Conservation (phyloP, 1,140 invertebrate species). For the Portunus trituberculatus region DNA sequence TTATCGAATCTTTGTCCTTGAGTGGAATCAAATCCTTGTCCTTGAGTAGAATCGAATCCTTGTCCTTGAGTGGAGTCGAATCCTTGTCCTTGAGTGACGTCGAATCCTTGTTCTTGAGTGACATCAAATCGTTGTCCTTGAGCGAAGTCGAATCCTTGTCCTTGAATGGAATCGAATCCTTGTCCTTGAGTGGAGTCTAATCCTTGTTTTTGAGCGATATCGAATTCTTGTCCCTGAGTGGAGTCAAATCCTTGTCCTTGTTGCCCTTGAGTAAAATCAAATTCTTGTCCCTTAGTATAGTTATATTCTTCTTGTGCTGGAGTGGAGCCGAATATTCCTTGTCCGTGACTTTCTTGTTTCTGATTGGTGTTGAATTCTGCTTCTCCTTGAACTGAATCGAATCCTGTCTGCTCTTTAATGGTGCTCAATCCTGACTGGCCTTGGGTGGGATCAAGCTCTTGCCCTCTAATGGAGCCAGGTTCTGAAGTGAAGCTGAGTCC, state of each 20-base stretch:
- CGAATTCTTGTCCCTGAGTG: neutral
- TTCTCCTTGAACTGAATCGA: neutral
- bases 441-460: neutral
- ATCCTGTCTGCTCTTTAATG: neutral
- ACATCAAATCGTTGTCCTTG: neutral
- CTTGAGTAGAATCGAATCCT: neutral
- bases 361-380: neutral
- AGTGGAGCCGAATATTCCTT: constrained; percentile 10
- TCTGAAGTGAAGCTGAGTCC: neutral
- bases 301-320: neutral
- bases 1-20: neutral
- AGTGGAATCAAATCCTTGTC: neutral
- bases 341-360: neutral
- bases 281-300: neutral
- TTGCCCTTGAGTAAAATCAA: neutral
- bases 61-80: neutral
- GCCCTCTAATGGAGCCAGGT: neutral
- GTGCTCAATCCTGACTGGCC: neutral
- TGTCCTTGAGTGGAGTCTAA: neutral
- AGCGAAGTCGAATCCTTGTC: neutral
- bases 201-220: neutral
- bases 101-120: neutral
- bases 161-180: neutral
- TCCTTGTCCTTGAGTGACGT: neutral
- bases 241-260: neutral